Conservation (phyloP, 2,888 invertebrate genomes). For the Zeuzera pyrina region DNA sequence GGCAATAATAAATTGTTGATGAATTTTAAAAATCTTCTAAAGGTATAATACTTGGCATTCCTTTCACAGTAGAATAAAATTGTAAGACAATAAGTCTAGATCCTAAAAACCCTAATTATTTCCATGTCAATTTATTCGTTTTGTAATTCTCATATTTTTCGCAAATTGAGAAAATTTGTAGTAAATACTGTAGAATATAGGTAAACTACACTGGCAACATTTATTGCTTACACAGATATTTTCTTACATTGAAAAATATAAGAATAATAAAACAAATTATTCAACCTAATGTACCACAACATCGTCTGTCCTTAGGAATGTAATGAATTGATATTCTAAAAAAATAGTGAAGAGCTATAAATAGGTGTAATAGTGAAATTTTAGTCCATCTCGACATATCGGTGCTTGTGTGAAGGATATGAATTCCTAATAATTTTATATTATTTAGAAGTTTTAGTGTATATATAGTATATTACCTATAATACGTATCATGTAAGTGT, state of each 20-base stretch:
- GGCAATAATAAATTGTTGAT: too few species aligned
- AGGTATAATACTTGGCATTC: slow-evolving; percentile 50
- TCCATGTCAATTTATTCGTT: slow-evolving; percentile 39
- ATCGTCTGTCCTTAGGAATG: slow-evolving; percentile 52
- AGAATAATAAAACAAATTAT: slow-evolving; percentile 15
- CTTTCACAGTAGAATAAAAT: slow-evolving; percentile 26
- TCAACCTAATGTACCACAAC: slow-evolving; percentile 19
- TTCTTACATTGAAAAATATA: too few species aligned
- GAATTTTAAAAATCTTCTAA: too few species aligned
- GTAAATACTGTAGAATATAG: too few species aligned
- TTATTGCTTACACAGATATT: too few species aligned
- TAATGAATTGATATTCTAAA: slow-evolving; percentile 22
- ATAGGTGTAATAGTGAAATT: slow-evolving; percentile 3
- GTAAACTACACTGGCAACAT: too few species aligned
- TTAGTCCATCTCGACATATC: slow-evolving; percentile 69
- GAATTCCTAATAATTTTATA: slow-evolving; percentile 49
- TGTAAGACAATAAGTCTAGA: slow-evolving; percentile 44
- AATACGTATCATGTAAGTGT: too few species aligned
- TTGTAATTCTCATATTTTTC: too few species aligned
- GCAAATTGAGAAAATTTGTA: too few species aligned
- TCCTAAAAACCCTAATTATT: slow-evolving; percentile 26
- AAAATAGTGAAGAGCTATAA: not conserved
- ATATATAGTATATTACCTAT: too few species aligned
- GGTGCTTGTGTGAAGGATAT: slow-evolving; percentile 60
- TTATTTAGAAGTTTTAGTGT: slow-evolving; percentile 24